Evolutionary conservation across 2,888 invertebrate genomes (phyloP).

Genomic region (Hypena proboscidalis): DNA sequence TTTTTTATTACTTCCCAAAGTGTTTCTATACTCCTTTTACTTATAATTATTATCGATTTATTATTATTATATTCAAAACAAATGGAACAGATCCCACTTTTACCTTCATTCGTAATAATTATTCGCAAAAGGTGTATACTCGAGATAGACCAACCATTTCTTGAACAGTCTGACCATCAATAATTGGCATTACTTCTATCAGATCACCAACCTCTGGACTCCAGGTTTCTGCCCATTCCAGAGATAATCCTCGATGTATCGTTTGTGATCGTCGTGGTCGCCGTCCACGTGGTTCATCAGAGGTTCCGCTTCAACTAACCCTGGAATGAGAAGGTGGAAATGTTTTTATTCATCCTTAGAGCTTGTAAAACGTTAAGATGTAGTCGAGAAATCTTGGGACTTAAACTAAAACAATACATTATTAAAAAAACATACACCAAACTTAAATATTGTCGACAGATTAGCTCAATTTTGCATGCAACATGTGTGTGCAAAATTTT

Average conservation of each 20-base stretch:
- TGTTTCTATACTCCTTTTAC: no score
- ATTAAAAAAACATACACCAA: no score
- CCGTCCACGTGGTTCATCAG: conserved; percentile 88
- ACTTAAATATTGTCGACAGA: no score
- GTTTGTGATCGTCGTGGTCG: conserved; percentile 78
- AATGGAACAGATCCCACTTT: no score
- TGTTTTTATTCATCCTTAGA: neutral
- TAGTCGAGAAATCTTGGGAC: no score
- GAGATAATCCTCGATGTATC: conserved; percentile 80
- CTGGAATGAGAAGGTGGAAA: conserved; percentile 57
- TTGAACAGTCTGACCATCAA: conserved; percentile 9
- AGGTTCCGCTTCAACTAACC: conserved; percentile 90
- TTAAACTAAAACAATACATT: no score
- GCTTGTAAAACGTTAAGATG: no score
- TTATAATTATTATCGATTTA: no score
- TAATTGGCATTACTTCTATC: conserved; percentile 1
- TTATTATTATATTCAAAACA: no score
- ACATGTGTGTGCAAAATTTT: no score
- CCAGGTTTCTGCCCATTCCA: conserved; percentile 82
- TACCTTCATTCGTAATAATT: neutral
- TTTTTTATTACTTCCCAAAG: no score
- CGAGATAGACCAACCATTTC: conserved; percentile 22
- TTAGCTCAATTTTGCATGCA: no score
- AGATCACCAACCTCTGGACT: conserved; percentile 71
- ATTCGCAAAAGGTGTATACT: conserved; percentile 1